Evolutionary conservation across 2,797 vertebrate genomes (phyloP).

Genomic region (Kryptolebias ocellatus): DNA sequence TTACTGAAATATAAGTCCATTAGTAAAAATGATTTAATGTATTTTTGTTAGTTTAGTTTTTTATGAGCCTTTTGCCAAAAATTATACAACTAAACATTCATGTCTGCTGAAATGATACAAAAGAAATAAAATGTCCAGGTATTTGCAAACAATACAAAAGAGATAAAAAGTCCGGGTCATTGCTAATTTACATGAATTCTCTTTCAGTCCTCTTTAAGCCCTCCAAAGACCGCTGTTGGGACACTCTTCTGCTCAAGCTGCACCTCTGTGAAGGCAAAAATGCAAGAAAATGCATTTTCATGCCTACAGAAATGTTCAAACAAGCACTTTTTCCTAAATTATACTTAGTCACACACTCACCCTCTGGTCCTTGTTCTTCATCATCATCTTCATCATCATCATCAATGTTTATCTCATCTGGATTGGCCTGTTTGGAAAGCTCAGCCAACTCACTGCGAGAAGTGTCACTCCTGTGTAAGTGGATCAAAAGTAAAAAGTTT

Average conservation of each 20-base stretch:
- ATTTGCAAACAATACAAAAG: slow-evolving; percentile 3
- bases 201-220: slow-evolving; percentile 84
- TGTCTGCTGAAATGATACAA: slow-evolving; percentile 9
- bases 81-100: slow-evolving; percentile 16
- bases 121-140: neutral
- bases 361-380: slow-evolving; percentile 87
- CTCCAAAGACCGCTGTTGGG: slow-evolving; percentile 91
- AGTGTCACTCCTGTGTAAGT: slow-evolving; percentile 86
- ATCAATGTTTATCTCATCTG: slow-evolving; percentile 93
- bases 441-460: slow-evolving; percentile 90
- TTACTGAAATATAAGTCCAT: slow-evolving; percentile 1
- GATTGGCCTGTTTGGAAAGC: slow-evolving; percentile 90
- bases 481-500: neutral
- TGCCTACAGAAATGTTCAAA: slow-evolving; percentile 1
- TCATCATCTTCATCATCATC: slow-evolving; percentile 83
- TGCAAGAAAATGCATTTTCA: slow-evolving; percentile 9
- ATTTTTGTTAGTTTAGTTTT: neutral
- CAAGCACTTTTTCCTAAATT: neutral
- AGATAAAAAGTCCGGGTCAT: slow-evolving; percentile 9
- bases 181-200: neutral
- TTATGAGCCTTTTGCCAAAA: neutral
- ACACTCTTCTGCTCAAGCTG: slow-evolving; percentile 91
- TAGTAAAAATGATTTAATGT: slow-evolving; percentile 6
- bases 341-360: slow-evolving; percentile 69
- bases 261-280: slow-evolving; percentile 82